Evolutionary conservation across 2,888 invertebrate species (phyloP).

Genomic region (Sussaba pulchella): DNA sequence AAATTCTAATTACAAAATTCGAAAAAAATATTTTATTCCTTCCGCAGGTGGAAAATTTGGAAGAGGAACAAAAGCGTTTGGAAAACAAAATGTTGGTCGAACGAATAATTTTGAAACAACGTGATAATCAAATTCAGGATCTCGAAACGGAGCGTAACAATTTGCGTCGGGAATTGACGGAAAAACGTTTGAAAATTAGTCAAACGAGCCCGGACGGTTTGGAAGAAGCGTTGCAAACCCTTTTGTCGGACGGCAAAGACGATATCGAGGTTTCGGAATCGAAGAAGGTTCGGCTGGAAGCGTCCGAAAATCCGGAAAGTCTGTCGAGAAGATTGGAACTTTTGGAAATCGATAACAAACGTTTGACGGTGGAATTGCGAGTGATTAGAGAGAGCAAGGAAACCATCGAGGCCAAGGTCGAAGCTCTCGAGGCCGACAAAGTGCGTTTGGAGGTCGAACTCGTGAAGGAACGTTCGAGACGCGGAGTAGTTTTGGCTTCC

Average conservation of each 20-base stretch:
- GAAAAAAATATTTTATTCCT: not conserved
- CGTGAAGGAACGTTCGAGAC: conserved; percentile 75
- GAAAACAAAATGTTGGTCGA: conserved; percentile 73
- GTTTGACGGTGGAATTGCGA: conserved; percentile 75
- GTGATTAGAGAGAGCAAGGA: conserved; percentile 75
- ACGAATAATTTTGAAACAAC: conserved; percentile 71
- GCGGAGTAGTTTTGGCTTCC: conserved; percentile 27
- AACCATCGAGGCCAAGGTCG: conserved; percentile 81
- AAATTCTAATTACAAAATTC: no score
- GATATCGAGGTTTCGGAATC: conserved; percentile 81
- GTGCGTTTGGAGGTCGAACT: conserved; percentile 83
- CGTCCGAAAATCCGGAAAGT: conserved; percentile 65
- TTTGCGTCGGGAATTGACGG: conserved; percentile 74
- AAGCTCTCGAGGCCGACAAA: conserved; percentile 85
- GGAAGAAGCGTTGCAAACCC: conserved; percentile 69
- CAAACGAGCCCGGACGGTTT: conserved; percentile 64
- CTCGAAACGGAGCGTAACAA: conserved; percentile 72
- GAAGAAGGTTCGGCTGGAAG: conserved; percentile 81
- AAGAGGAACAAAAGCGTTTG: conserved; percentile 74
- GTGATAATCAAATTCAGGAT: conserved; percentile 72
- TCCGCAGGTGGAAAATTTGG: conserved; percentile 76
- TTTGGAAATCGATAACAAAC: conserved; percentile 80
- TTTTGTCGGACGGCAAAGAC: conserved; percentile 74
- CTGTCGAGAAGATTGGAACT: conserved; percentile 75
- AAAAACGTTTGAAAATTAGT: conserved; percentile 75